Conservation (phyloP, 2,888 invertebrate species). For the Tipula lateralis region DNA sequence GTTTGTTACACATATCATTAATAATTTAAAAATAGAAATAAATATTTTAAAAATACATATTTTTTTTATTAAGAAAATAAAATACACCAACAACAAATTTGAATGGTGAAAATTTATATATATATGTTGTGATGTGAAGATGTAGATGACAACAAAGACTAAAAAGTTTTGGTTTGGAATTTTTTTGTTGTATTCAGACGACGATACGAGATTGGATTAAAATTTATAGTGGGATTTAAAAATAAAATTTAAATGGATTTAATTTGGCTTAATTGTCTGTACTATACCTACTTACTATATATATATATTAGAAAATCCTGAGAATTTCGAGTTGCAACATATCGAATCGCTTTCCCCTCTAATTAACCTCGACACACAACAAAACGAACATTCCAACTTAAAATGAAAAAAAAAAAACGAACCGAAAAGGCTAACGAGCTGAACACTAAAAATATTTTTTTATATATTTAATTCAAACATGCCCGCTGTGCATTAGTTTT, state of each 20-base stretch:
- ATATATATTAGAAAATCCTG: neutral
- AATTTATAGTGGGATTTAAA: neutral
- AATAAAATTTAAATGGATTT: neutral
- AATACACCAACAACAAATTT: neutral
- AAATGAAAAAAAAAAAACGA: neutral
- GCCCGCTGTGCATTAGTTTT: slow-evolving; percentile 24
- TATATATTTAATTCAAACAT: neutral
- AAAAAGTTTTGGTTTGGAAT: no score
- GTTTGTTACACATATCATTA: slow-evolving; percentile 19
- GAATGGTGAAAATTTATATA: neutral
- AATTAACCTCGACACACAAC: neutral
- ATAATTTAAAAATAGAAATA: slow-evolving; percentile 9
- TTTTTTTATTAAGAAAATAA: slow-evolving; percentile 3
- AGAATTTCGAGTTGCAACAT: neutral
- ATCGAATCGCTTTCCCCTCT: neutral
- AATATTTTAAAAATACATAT: slow-evolving; percentile 24
- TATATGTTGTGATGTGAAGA: neutral
- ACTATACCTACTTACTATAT: neutral
- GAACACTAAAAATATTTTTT: slow-evolving; percentile 20
- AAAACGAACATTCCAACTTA: neutral
- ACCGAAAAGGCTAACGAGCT: slow-evolving; percentile 26
- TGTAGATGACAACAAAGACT: neutral
- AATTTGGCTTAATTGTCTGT: neutral
- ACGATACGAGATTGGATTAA: neutral
- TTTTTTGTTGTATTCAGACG: neutral